Evolutionary conservation across 2,888 invertebrate species (phyloP).

Genomic region (Aleiodes alternator): DNA sequence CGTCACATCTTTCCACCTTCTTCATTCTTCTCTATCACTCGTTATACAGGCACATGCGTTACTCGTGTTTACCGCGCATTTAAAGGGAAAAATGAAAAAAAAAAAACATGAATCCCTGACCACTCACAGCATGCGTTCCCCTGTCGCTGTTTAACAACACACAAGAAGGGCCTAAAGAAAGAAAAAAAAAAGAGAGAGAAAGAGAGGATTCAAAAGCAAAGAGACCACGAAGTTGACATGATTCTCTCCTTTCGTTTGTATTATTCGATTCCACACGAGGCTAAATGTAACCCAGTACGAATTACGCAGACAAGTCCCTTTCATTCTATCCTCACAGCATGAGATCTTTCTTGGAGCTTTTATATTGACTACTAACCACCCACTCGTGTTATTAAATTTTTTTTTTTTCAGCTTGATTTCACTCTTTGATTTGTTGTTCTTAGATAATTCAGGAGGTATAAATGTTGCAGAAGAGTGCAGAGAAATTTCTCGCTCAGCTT

Average conservation of each 20-base stretch:
- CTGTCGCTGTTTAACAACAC: constrained; percentile 49
- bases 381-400: constrained; percentile 40
- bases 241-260: constrained; percentile 11
- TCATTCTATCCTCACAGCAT: constrained; percentile 42
- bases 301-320: constrained; percentile 42
- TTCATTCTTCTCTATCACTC: constrained; percentile 12
- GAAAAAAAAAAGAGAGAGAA: no score
- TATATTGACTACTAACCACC: constrained; percentile 43
- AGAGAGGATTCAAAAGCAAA: constrained; percentile 6
- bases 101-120: constrained; percentile 46
- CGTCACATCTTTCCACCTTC: constrained; percentile 5
- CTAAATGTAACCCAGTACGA: constrained; percentile 39
- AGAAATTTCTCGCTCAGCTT: no score
- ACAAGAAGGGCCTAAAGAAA: constrained; percentile 4
- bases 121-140: constrained; percentile 54
- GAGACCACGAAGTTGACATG: not conserved
- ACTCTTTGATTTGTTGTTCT: not conserved
- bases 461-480: not conserved
- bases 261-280: constrained; percentile 30
- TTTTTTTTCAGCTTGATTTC: constrained; percentile 20
- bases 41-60: constrained; percentile 20
- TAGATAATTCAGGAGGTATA: not conserved
- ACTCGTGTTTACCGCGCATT: constrained; percentile 24
- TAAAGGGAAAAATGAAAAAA: not conserved
- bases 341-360: constrained; percentile 38